phyloP scores from a whole-genome alignment of 1,140 invertebrate species.

The Myzus persicae region DNA sequence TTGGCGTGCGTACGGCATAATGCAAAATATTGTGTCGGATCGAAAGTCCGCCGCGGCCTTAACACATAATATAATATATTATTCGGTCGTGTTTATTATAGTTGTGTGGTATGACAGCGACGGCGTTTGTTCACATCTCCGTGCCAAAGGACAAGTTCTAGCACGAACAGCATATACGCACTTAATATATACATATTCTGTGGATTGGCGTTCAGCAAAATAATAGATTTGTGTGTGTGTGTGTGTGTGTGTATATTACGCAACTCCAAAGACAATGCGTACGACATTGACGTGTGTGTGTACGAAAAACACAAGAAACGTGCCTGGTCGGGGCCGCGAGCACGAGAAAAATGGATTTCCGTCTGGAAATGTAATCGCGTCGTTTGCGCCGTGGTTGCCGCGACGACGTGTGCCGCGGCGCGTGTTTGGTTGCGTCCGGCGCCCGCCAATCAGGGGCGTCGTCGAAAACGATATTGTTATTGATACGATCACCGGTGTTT shows the following conservation, averaged over 20 bases:
- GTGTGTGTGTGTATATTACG: background rate
- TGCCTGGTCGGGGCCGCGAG: background rate
- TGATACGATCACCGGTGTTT: background rate
- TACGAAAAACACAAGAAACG: constrained; percentile 13
- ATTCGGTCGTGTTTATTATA: background rate
- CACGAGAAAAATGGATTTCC: background rate
- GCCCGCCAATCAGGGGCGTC: background rate
- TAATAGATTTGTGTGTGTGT: background rate
- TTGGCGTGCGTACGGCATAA: background rate
- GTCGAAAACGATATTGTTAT: background rate
- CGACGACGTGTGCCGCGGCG: background rate
- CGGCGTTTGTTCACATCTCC: constrained; percentile 13
- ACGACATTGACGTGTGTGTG: background rate
- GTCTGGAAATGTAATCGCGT: background rate
- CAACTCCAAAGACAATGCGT: background rate
- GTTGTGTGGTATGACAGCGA: background rate
- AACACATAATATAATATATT: background rate
- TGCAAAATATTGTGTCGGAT: constrained; percentile 12
- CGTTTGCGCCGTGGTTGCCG: background rate
- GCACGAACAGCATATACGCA: background rate
- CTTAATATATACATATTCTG: background rate
- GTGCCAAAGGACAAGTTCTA: background rate
- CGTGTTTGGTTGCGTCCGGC: background rate
- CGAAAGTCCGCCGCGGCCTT: background rate
- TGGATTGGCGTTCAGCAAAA: background rate